Evolutionary conservation across 2,113 vertebrate species (phyloP), one percentile per base, ranked within the genome.

Genomic region (Plecotus auritus): DNA sequence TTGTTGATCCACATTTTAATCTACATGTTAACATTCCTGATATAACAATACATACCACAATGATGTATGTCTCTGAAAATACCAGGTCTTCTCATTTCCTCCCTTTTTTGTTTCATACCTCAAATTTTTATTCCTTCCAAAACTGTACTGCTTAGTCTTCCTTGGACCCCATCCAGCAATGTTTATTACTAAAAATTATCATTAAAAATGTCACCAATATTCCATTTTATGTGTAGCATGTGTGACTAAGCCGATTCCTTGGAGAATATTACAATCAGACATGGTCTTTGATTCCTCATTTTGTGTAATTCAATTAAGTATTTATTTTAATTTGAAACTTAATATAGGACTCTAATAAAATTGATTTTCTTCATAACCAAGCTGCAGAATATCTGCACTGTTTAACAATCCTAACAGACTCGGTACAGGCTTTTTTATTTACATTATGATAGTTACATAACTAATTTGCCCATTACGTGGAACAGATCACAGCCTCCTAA

Each of bases 311-410:
- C 23, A 51, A 5, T 90, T 70, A 88, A 91, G 83, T 82, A 91
- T 40, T 69, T 85, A 17, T 85, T 93, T 89, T 89, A 89, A 94
- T 78, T 74, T 74, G 32, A 80, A 95, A 93, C 14, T 78, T 94
- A 77, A 77, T 85, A 59, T 45, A 88, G 10, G 9, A 30, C 47
- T 91, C n/a, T 51, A 59, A 30, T 56, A 76, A 90, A 54, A 93
- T 77, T 82, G 73, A 32, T 49, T 90, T 88, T 84, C 80, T 85
- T 92, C 54, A 90, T 32, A 95, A 83, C 84, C 69, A 85, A 88
- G 28, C 56, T 81, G 56, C 93, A 32, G 66, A 80, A 66, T 91
- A 85, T 54, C 28, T 87, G 30, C 13, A 32, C 13, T 83, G 7
- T 69, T 88, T 74, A 88, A 26, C 17, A 81, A 2, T 86, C 28